Evolutionary conservation across 2,888 invertebrate genomes (phyloP), one percentile per base, ranked within the genome.

Genomic region (Netelia inedita): DNA sequence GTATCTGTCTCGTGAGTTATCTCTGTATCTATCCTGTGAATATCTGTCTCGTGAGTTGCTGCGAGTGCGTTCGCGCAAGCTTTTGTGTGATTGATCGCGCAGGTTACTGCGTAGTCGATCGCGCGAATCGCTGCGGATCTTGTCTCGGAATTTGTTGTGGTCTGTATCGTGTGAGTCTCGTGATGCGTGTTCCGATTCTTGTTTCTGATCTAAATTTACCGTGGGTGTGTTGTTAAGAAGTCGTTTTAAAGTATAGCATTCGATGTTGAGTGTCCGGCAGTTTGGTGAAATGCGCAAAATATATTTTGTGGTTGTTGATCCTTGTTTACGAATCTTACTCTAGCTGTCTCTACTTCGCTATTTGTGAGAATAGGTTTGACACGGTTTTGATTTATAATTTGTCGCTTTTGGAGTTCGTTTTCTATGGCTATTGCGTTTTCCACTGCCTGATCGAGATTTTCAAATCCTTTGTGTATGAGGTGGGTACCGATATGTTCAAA

Each of bases 131-230:
- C 23, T 50, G 28, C 55, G 71, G 8, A 55, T 6, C 1, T 55
- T n/a, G 28, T 71, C 35, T 9, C 55, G 28, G 2, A 28, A 35
- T 8, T 71, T n/a, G 55, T 71, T 71, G 46, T 14, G 19, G 23
- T 68, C 10, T 50, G n/a, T 11, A 50, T 50, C 19, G 8, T 21
- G 50, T 11, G 68, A 68, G 11, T 68, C 46, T 2, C 41, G 14
- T 63, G 28, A 23, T 63, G 11, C 1, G 50, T 50, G 68, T 53
- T 50, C n/a, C 14, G 46, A 16, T 8, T 16, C 11, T 71, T 69
- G 28, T 53, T 6, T 14, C 14, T 50, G 2, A 50, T 50, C 50
- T 11, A 10, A 50, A 50, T 50, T n/a, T 50, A 2, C n/a, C 14
- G 11, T 5, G 50, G 14, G 50, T 23, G 50, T n/a, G n/a, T n/a